Percentiles rank a stretch among this genome's conserved stretches.
Evolutionary conservation across 2,888 invertebrate species (phyloP).

Genomic region (Scaptomyza polygonia): DNA sequence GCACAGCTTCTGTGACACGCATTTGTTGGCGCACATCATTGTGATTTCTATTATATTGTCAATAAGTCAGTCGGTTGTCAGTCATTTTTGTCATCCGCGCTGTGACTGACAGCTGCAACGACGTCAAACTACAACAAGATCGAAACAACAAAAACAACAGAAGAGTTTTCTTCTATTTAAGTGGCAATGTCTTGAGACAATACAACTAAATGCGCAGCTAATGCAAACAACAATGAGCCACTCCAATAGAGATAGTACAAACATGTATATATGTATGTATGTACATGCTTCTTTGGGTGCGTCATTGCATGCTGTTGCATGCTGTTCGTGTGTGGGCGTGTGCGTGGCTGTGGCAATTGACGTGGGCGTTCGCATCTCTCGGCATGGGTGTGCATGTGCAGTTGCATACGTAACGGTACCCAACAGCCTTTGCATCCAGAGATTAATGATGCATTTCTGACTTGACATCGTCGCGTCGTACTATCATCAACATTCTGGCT

Average conservation of each 20-base stretch:
- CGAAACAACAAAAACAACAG: not conserved
- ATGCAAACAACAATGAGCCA: conserved; percentile 16
- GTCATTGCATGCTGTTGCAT: conserved; percentile 6
- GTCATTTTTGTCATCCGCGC: conserved; percentile 12
- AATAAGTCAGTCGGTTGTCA: too few relatives aligned
- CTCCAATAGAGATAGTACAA: conserved; percentile 4
- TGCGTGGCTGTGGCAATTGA: conserved; percentile 1
- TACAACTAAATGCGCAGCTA: conserved; percentile 6
- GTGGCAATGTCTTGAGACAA: conserved; percentile 6
- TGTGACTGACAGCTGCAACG: conserved; percentile 45
- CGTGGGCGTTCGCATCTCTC: not conserved
- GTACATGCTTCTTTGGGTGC: not conserved
- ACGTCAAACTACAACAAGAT: conserved; percentile 40
- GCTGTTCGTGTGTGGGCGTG: conserved; percentile 3
- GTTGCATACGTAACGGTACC: not conserved
- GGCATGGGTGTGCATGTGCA: not conserved
- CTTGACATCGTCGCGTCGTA: conserved; percentile 5
- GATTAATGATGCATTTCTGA: conserved; percentile 19
- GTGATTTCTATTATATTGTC: conserved; percentile 8
- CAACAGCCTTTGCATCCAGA: conserved; percentile 3
- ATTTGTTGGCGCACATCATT: conserved; percentile 17
- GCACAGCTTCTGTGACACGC: not conserved
- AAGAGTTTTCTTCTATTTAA: conserved; percentile 21
- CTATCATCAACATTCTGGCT: conserved; percentile 9
- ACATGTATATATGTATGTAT: too few relatives aligned